phyloP scores from a whole-genome alignment of 2,113 vertebrate species.

The Tetraodon nigroviridis region DNA sequence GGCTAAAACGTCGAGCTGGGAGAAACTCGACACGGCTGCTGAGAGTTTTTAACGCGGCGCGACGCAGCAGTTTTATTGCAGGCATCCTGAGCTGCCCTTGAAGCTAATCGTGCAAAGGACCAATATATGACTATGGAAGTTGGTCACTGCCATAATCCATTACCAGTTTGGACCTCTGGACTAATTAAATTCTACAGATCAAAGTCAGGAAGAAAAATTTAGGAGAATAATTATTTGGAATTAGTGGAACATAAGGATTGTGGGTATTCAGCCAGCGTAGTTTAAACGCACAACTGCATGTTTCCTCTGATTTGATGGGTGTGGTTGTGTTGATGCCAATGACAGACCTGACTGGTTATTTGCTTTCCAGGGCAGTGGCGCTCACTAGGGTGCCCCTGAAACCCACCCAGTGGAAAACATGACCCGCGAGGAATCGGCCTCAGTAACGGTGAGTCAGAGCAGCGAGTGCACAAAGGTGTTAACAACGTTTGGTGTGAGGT shows the following conservation, averaged over 20 bases:
- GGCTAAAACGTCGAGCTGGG: conserved; percentile 33
- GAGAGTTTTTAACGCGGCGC: conserved; percentile 9
- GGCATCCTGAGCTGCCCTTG: conserved; percentile 1
- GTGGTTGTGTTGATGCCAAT: conserved; percentile 26
- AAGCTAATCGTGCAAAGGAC: conserved; percentile 7
- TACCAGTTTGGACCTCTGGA: background rate
- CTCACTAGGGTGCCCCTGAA: conserved; percentile 20
- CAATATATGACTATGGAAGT: conserved; percentile 5
- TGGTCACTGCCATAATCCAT: conserved; percentile 8
- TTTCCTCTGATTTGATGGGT: conserved; percentile 46
- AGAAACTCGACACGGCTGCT: conserved; percentile 16
- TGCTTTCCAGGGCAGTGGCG: conserved; percentile 41
- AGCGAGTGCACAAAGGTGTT: conserved; percentile 18
- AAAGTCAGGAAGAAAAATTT: too few relatives aligned
- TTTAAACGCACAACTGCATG: too few relatives aligned
- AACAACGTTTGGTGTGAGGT: conserved; percentile 39
- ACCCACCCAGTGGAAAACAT: conserved; percentile 52
- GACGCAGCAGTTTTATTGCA: conserved; percentile 21
- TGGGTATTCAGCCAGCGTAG: too few relatives aligned
- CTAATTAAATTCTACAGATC: too few relatives aligned
- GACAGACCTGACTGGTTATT: conserved; percentile 31
- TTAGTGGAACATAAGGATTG: too few relatives aligned
- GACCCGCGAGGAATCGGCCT: conserved; percentile 29
- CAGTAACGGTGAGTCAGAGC: conserved; percentile 12
- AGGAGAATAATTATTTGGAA: too few relatives aligned